phyloP scores from a whole-genome alignment of 2,113 vertebrate genomes.

The Dicaeum eximium region DNA sequence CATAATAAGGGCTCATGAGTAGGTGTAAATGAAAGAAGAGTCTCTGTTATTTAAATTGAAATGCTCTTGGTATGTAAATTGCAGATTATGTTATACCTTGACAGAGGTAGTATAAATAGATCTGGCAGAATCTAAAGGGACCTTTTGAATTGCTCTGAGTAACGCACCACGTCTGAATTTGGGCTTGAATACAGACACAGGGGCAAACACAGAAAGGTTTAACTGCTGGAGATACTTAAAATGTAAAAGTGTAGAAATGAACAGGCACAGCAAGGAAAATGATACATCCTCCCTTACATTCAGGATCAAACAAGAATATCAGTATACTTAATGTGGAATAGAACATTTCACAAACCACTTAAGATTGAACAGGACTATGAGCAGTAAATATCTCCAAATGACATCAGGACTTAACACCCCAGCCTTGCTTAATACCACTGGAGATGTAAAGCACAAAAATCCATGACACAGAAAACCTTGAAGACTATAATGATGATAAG shows the following conservation, averaged over 20 bases:
- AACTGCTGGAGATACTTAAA: not conserved
- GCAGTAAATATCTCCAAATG: not conserved
- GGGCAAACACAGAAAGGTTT: not conserved
- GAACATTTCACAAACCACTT: not conserved
- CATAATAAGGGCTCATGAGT: conserved; percentile 35
- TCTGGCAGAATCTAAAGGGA: not conserved
- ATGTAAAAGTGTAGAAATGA: not conserved
- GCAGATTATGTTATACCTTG: not conserved
- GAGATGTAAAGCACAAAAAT: not conserved
- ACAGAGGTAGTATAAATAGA: conserved; percentile 43
- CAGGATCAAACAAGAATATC: not conserved
- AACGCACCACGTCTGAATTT: not conserved
- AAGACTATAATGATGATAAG: not conserved
- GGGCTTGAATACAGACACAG: not conserved
- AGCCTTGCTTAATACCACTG: not conserved
- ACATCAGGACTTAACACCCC: not conserved
- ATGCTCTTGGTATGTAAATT: conserved; percentile 43
- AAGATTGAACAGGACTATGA: not conserved
- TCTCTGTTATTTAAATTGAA: conserved; percentile 40
- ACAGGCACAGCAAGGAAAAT: not conserved
- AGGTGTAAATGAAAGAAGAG: conserved; percentile 45
- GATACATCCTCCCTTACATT: not conserved
- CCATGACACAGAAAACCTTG: not conserved
- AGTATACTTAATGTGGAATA: not conserved
- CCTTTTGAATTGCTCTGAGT: not conserved